Percentiles rank a stretch among this genome's conserved stretches.
phyloP scores from a whole-genome alignment of 2,888 invertebrate species.

The Synanthedon formicaeformis region DNA sequence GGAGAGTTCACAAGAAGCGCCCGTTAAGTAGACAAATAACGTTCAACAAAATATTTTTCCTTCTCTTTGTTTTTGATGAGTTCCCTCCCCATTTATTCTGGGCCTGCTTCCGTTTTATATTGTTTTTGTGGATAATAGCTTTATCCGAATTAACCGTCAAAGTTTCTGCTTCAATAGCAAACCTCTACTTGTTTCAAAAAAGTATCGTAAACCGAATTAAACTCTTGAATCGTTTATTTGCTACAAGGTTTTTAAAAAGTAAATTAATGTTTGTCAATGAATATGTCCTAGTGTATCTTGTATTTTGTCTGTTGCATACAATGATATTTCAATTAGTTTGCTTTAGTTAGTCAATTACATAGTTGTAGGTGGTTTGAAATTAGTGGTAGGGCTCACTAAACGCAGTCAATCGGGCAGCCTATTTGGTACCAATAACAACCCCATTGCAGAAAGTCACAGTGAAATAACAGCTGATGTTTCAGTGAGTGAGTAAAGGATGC shows the following conservation, averaged over 20 bases:
- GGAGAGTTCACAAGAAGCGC: conserved; percentile 9
- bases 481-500: no score
- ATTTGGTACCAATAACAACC: no score
- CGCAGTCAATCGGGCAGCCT: no score
- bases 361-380: no score
- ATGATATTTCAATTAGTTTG: no score
- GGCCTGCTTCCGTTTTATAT: conserved; percentile 13
- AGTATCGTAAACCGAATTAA: conserved; percentile 3
- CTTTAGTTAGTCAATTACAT: no score
- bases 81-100: conserved; percentile 14
- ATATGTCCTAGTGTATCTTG: no score
- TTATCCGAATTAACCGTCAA: conserved; percentile 10
- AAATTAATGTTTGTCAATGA: no score
- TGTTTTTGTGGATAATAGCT: conserved; percentile 8
- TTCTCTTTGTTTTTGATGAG: conserved; percentile 25
- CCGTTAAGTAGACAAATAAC: conserved; percentile 25
- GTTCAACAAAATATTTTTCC: conserved; percentile 26
- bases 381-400: no score
- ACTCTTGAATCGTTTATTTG: background rate
- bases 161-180: conserved; percentile 4
- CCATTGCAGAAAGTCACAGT: no score
- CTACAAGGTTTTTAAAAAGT: background rate
- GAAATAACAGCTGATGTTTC: no score
- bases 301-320: no score
- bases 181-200: conserved; percentile 4